phyloP scores from a whole-genome alignment of 1,140 invertebrate species.

The Halesus radiatus region DNA sequence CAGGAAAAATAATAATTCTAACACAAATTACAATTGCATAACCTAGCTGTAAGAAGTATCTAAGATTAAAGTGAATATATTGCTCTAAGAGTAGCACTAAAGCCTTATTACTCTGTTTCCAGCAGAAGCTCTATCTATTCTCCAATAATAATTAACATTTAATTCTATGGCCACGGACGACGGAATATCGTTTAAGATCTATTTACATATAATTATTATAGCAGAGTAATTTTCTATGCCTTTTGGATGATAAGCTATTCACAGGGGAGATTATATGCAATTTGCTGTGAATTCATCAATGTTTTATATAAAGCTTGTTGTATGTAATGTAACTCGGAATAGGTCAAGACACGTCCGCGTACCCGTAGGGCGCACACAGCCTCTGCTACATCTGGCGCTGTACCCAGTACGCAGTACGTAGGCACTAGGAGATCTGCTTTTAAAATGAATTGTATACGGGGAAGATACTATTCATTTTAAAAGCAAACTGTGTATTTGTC shows the following conservation, averaged over 20 bases:
- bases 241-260: slow-evolving; percentile 50
- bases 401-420: slow-evolving; percentile 39
- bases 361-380: slow-evolving; percentile 42
- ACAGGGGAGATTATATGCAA: slow-evolving; percentile 41
- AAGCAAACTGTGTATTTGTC: slow-evolving; percentile 50
- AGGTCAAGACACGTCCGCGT: slow-evolving; percentile 55
- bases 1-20: slow-evolving; percentile 50
- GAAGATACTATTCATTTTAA: slow-evolving; percentile 56
- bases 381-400: not conserved
- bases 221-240: slow-evolving; percentile 45
- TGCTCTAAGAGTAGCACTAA: slow-evolving; percentile 53
- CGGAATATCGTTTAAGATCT: slow-evolving; percentile 29
- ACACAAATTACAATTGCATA: slow-evolving; percentile 46
- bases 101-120: slow-evolving; percentile 53
- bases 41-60: slow-evolving; percentile 22
- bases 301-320: slow-evolving; percentile 45
- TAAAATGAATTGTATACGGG: slow-evolving; percentile 55
- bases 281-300: slow-evolving; percentile 43
- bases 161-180: not conserved
- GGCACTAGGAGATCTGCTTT: slow-evolving; percentile 48
- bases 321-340: slow-evolving; percentile 37
- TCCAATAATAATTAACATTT: not conserved
- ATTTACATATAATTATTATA: slow-evolving; percentile 34
- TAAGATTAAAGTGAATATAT: slow-evolving; percentile 35
- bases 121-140: slow-evolving; percentile 18